Base-by-base conservation (phyloP, 1,140 invertebrate genomes). In the Drosophila nikananu region DNA sequence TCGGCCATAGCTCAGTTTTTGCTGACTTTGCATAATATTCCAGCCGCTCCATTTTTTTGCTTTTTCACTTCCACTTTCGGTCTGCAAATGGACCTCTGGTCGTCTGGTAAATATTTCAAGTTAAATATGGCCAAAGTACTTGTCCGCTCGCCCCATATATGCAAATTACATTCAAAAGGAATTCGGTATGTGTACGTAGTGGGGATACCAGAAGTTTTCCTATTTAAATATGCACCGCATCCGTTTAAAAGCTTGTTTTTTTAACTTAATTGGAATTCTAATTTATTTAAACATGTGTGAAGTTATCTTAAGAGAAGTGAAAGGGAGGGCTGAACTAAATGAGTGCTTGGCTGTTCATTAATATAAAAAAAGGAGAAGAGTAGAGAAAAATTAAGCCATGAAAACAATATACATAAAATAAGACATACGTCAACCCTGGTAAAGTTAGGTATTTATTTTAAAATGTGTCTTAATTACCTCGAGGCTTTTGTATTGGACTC, bases 11-110 rank as follows among this genome's bases (percentile, higher is more conserved):
- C 66, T 73, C 71, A 78, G 77, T 73, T 79, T 65, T 80, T 76
- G 78, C 86, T 90, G 81, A 90, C 86, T 90, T 84, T 81, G 81
- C 84, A 90, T 90, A 90, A 81, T 86, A 73, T 90, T 60, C 74
- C 54, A 62, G 55, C 32, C 65, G 66, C 80, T 55, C 32, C 62
- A 74, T 64, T 58, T 83, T 65, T 61, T 80, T 64, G 65, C 59
- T 46, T 51, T 77, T 67, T 37, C 46, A 42, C 37, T 46, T 60
- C 42, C 37, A 30, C 30, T 23, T 66, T 44, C 63, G 39, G 27
- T 65, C 37, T 30, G 48, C 27, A 75, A 71, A 37, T 81, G 37
- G 30, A 78, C 51, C 52, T 62, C 52, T 61, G 62, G 30, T 42
- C 60, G 62, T 62, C 55, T 58, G 21, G 75, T 44, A 87, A 77